Evolutionary conservation across 1,140 invertebrate genomes (phyloP).

Genomic region (Apis mellifera): Amel_HAv3.1 CM009941.2:8324501-8325000

Average conservation of each 20-base stretch:
- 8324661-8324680: neutral
- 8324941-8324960: neutral
- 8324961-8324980: constrained; percentile 6
- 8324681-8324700: neutral
- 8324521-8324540: neutral
- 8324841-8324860: neutral
- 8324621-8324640: neutral
- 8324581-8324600: neutral
- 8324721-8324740: too few relatives aligned
- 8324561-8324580: neutral
- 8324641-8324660: neutral
- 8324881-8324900: neutral
- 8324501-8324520: constrained; percentile 1
- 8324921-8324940: constrained; percentile 4
- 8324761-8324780: too few relatives aligned
- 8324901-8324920: neutral
- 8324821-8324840: too few relatives aligned
- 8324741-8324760: too few relatives aligned
- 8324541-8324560: neutral
- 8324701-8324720: too few relatives aligned
- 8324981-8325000: neutral
- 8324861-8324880: neutral
- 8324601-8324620: neutral
- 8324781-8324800: too few relatives aligned
- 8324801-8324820: neutral